Evolutionary conservation across 92 coral and sea anemone genomes (phyloP), one percentile per base, ranked within the genome.

Genomic region (Epizoanthus stellaris): DNA sequence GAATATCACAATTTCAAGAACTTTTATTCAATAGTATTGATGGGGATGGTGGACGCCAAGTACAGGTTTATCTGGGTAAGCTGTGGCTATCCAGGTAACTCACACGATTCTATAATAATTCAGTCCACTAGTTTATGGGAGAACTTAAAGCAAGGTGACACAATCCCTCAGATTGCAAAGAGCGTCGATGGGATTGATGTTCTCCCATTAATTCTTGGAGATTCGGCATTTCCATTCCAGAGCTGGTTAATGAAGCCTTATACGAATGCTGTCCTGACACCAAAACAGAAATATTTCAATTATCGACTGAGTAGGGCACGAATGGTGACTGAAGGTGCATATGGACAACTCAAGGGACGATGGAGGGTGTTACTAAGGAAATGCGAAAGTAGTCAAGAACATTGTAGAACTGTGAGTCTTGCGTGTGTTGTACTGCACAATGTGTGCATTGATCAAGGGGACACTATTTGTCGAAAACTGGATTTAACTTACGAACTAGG

Each of bases 401-500:
- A 82, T 66, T 82, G 82, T 67, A 85, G 86, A 75, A 74, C 80
- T 64, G 85, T 60, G 36, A 62, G 67, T 67, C 75, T 86, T 53
- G 90, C 93, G 83, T 90, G 90, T 75, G 62, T 82, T 69, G 93
- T 87, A 43, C 80, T 83, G 56, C 93, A 90, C 85, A 90, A 90
- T 64, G 70, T 90, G 58, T 89, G 92, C 61, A 69, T 89, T 73
- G 52, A 66, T 59, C 82, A 70, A 71, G 76, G 76, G 49, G 92
- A 89, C 64, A 66, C 87, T 77, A 72, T 85, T 67, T 75, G 84
- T 42, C 54, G 77, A 52, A 75, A 87, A 81, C 75, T 90, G 39
- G 93, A 90, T 72, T 72, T 90, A 80, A 69, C 90, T 66, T 62
- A 72, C 67, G 88, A 90, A 67, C 90, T 75, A 45, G 65, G 70